phyloP scores from a whole-genome alignment of 2,113 vertebrate genomes.

The Tetrax tetrax region DNA sequence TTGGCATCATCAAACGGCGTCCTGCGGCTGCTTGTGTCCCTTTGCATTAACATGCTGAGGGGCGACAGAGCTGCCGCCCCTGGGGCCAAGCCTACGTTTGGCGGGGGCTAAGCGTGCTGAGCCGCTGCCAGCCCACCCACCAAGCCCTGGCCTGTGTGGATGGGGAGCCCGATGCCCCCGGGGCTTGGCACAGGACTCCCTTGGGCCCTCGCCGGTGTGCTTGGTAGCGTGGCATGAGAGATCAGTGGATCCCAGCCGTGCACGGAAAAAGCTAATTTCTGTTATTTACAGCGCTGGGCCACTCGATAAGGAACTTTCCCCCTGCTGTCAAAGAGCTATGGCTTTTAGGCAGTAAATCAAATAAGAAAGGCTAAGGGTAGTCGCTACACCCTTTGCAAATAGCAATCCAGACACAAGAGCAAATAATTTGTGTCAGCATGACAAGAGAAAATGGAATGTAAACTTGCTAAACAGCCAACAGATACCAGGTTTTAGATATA shows the following conservation, averaged over 20 bases:
- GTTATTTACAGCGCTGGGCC: not conserved
- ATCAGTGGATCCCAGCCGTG: not conserved
- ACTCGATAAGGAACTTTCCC: not conserved
- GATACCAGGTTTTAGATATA: not conserved
- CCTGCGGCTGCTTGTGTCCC: not conserved
- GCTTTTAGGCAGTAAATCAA: conserved; percentile 29
- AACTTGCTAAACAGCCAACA: conserved; percentile 26
- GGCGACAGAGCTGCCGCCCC: not conserved
- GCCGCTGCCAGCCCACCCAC: not conserved
- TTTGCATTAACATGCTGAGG: not conserved
- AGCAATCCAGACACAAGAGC: conserved; percentile 26
- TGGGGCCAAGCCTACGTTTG: accelerated
- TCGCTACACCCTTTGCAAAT: conserved; percentile 26
- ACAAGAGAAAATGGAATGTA: conserved; percentile 42
- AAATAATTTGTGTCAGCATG: conserved; percentile 41
- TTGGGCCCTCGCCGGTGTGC: accelerated
- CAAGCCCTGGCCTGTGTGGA: not conserved
- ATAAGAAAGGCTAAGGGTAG: not conserved
- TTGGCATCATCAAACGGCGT: too few relatives aligned
- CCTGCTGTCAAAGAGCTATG: not conserved
- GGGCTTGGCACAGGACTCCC: not conserved
- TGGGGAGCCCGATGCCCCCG: accelerated
- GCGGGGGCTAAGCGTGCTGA: accelerated
- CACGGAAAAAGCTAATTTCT: not conserved
- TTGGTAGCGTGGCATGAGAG: accelerated